Base-by-base conservation (phyloP, 2,888 invertebrate genomes). In the Euplexia lucipara region DNA sequence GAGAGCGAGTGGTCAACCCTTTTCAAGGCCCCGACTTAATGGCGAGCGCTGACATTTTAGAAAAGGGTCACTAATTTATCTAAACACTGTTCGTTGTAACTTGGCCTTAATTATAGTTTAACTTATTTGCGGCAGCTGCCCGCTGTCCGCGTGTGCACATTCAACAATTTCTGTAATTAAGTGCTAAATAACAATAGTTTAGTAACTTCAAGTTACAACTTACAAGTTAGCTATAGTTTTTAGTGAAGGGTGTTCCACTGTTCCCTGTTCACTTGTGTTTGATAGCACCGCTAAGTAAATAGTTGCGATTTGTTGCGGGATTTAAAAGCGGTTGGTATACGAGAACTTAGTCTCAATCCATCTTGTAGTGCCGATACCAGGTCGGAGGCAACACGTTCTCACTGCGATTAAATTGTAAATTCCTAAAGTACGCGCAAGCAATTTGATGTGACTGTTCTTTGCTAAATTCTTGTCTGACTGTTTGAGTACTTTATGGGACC, bases 11-110 rank as follows among this genome's bases (percentile, higher is more conserved):
- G 87, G 86, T 86, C 84, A 83, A 89, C 92, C 91, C 92, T 89
- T 89, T 88, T 91, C 92, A 91, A 89, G 90, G 90, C 78, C 84
- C 81, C 74, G 66, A 79, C 87, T 86, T 93, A 93, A 93, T 93
- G 91, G 88, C 80, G 82, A 84, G 82, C 80, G 91, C 90, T 92
- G 94, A 93, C 94, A 90, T 91, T 94, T 92, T 85, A 90, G 93
- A 92, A 93, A 93, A 93, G 94, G 94, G 94, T 93, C 90, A 85
- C 92, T 92, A 93, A 93, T 94, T 92, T 93, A 94, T 94, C 92
- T 92, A 89, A 92, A 91, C 93, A 90, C 83, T 88, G 89, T 81
- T 75, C 59, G 57, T 63, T 69, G 78, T 66, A 82, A 81, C 80
- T 79, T 74, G 53, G 57, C 84, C 90, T 90, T 91, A 91, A 92